Evolutionary conservation across 2,888 invertebrate genomes (phyloP).

Genomic region (Agriopis leucophaearia): DNA sequence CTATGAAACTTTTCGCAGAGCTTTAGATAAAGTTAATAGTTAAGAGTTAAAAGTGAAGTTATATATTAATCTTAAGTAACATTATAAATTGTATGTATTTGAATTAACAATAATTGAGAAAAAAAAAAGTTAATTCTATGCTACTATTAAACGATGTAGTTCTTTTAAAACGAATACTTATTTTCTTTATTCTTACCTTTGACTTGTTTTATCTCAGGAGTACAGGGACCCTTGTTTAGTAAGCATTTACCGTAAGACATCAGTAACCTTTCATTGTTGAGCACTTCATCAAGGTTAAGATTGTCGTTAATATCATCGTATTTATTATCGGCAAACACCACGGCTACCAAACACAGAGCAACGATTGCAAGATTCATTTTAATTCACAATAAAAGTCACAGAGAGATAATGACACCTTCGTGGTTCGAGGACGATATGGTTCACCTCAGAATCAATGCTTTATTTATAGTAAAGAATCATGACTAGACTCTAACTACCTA

Average conservation of each 20-base stretch:
- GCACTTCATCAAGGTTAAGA: constrained; percentile 89
- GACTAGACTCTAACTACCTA: constrained; percentile 29
- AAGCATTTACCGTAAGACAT: constrained; percentile 90
- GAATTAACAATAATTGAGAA: constrained; percentile 14
- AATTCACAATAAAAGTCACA: constrained; percentile 12
- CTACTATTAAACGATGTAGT: not conserved
- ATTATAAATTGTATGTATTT: not conserved
- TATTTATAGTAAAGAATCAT: constrained; percentile 58
- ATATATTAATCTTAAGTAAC: not conserved
- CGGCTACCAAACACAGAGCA: constrained; percentile 56
- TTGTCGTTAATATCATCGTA: constrained; percentile 89
- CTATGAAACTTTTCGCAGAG: constrained; percentile 73
- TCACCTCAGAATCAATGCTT: constrained; percentile 34
- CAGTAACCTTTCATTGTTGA: constrained; percentile 89
- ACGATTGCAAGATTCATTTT: constrained; percentile 65
- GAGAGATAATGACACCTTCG: constrained; percentile 30
- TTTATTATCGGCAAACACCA: constrained; percentile 67
- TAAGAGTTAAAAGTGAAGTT: not conserved
- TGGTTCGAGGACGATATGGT: constrained; percentile 45
- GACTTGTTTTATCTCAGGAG: constrained; percentile 89
- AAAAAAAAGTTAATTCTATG: not conserved
- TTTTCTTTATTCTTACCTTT: constrained; percentile 85
- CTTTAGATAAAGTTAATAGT: constrained; percentile 39
- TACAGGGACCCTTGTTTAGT: constrained; percentile 88
- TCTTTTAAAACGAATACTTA: not conserved